Evolutionary conservation across 2,113 vertebrate species (phyloP).

Genomic region (Erpornis zantholeuca): DNA sequence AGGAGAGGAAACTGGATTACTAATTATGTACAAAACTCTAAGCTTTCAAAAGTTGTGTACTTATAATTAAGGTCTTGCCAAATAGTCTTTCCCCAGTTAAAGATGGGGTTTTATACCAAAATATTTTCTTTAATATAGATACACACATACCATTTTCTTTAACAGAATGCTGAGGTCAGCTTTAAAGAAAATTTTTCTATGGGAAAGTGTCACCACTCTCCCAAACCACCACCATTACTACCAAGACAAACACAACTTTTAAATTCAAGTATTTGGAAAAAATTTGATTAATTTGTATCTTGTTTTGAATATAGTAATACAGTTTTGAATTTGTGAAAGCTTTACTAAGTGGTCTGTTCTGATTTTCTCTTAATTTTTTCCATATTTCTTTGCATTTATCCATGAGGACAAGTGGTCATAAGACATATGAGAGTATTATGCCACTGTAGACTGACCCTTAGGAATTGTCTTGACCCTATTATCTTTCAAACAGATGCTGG

Average conservation of each 20-base stretch:
- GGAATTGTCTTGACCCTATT: neutral
- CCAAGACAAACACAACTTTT: neutral
- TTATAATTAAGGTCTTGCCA: neutral
- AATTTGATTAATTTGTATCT: neutral
- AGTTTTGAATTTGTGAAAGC: neutral
- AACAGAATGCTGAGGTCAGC: neutral
- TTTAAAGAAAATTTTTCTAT: neutral
- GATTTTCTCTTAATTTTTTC: neutral
- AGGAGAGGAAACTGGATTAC: slow-evolving; percentile 1
- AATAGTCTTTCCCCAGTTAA: neutral
- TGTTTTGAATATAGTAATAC: neutral
- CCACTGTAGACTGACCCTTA: neutral
- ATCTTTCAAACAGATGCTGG: neutral
- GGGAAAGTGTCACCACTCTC: neutral
- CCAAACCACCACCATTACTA: neutral
- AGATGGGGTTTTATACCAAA: neutral
- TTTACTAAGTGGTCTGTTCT: neutral
- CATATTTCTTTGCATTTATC: neutral
- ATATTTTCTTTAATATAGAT: neutral
- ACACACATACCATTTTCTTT: neutral
- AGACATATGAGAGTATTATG: neutral
- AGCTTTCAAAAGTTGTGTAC: neutral
- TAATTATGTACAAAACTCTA: neutral
- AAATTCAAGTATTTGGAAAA: neutral
- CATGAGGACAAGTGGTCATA: neutral